phyloP scores from a whole-genome alignment of 2,797 vertebrate genomes.

The Diglossa cyanea region DNA sequence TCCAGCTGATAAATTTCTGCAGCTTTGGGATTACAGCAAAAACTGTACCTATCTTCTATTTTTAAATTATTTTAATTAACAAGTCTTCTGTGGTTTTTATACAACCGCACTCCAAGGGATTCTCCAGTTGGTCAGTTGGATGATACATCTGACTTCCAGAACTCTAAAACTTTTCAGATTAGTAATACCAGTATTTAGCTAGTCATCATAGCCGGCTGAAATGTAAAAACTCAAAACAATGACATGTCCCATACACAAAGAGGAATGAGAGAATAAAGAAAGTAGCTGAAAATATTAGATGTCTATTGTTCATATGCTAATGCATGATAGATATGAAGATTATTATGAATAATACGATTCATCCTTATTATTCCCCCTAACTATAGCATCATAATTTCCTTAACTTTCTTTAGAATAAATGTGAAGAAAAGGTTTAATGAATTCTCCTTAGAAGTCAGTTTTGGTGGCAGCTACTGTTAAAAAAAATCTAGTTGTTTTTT shows the following conservation, averaged over 20 bases:
- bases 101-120: neutral
- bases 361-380: neutral
- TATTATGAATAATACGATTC: slow-evolving; percentile 21
- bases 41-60: neutral
- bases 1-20: neutral
- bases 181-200: neutral
- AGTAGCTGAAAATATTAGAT: neutral
- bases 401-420: slow-evolving; percentile 15
- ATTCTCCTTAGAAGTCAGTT: neutral
- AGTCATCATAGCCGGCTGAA: neutral
- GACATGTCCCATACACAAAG: neutral
- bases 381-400: neutral
- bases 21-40: neutral
- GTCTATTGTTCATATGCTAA: slow-evolving; percentile 17
- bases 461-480: neutral
- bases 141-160: neutral
- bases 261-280: neutral
- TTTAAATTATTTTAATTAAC: slow-evolving; percentile 7
- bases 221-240: neutral
- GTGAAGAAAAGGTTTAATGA: neutral
- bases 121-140: neutral
- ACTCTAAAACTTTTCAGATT: neutral
- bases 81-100: neutral
- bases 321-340: neutral
- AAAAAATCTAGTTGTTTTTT: neutral